Percentiles rank a stretch among this genome's conserved stretches.
phyloP scores from a whole-genome alignment of 1,140 invertebrate species.

The Meloidogyne hapla region DNA sequence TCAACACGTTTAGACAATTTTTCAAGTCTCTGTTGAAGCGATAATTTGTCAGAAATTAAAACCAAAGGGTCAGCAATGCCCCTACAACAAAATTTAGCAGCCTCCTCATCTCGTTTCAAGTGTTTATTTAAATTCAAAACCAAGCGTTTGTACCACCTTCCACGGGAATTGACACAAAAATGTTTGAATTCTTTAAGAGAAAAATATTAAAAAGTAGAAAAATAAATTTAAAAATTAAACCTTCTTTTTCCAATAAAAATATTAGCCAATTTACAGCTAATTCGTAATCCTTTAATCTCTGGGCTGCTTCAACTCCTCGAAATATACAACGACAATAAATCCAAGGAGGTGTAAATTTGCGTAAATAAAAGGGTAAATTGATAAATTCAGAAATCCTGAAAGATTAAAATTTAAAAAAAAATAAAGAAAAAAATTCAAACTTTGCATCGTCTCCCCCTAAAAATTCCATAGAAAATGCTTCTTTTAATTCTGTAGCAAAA shows the following conservation, averaged over 20 bases:
- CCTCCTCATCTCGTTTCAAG: slow-evolving; percentile 42
- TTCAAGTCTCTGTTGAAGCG: slow-evolving; percentile 10
- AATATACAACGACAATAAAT: slow-evolving; percentile 33
- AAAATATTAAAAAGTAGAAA: not conserved
- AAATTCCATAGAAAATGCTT: slow-evolving; percentile 10
- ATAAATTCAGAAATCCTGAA: slow-evolving; percentile 7
- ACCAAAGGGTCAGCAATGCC: slow-evolving; percentile 16
- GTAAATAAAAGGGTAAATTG: slow-evolving; percentile 30
- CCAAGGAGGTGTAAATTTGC: slow-evolving; percentile 37
- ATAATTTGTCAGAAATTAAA: slow-evolving; percentile 14
- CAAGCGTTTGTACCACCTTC: slow-evolving; percentile 49
- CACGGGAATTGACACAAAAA: slow-evolving; percentile 46
- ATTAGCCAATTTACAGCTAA: slow-evolving; percentile 26
- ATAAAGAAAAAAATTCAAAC: not conserved
- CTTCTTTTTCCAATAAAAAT: slow-evolving; percentile 35
- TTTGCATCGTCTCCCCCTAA: not conserved
- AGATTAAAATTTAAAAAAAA: not conserved
- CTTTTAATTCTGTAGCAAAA: not conserved
- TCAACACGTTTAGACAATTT: slow-evolving; percentile 8
- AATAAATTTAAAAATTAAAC: slow-evolving; percentile 16
- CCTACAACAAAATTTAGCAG: slow-evolving; percentile 2
- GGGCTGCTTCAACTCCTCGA: slow-evolving; percentile 26
- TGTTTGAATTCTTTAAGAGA: slow-evolving; percentile 20
- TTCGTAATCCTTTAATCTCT: slow-evolving; percentile 33
- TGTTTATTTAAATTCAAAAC: slow-evolving; percentile 53